phyloP scores from a whole-genome alignment of 37 sponge, comb jelly and placozoan genomes.

The Lycopodina hypogea region DNA sequence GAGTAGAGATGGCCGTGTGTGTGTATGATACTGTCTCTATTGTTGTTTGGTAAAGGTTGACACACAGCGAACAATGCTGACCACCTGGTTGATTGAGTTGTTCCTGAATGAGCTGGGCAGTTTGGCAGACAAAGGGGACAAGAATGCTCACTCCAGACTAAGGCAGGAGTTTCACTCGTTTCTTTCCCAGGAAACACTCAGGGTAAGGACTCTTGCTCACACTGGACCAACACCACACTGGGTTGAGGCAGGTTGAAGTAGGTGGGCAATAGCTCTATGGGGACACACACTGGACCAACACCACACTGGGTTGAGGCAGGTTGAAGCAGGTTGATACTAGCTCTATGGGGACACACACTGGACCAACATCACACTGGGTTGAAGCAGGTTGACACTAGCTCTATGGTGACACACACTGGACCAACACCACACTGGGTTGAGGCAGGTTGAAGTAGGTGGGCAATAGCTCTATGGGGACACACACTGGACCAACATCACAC shows the following conservation, averaged over 20 bases:
- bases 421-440: no score
- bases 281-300: no score
- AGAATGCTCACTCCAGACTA: slow-evolving; percentile 17
- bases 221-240: no score
- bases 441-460: no score
- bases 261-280: not conserved
- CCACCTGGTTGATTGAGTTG: slow-evolving; percentile 83
- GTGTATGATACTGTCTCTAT: not conserved
- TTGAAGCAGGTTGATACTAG: not conserved
- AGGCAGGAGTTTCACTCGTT: slow-evolving; percentile 72
- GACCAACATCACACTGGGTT: no score
- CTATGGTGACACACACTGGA: no score
- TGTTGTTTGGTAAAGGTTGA: slow-evolving; percentile 36
- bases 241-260: not conserved
- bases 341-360: not conserved
- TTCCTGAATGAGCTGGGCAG: slow-evolving; percentile 80
- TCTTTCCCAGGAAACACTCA: slow-evolving; percentile 41
- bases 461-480: no score
- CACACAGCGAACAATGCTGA: slow-evolving; percentile 84
- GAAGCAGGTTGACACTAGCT: no score
- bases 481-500: no score
- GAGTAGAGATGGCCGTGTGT: no score
- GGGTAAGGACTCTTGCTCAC: slow-evolving; percentile 21
- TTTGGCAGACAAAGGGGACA: slow-evolving; percentile 54
- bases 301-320: no score